Percentiles rank a stretch among this genome's conserved stretches.
Evolutionary conservation across 2,113 vertebrate genomes (phyloP).

Genomic region (Benitochromis conjunctus): DNA sequence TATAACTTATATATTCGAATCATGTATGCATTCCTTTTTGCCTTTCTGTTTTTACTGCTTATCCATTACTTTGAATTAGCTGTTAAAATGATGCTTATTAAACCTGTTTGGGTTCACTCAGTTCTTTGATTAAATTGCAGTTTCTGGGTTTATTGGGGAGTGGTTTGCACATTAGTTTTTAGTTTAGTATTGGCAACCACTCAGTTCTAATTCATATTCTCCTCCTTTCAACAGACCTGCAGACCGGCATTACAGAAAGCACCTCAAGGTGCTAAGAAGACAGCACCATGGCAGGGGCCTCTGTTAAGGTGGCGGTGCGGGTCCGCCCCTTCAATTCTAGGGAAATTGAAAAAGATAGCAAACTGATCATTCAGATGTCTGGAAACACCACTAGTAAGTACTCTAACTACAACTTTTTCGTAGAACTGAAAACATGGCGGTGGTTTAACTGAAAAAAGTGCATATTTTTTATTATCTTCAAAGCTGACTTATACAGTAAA

Average conservation of each 20-base stretch:
- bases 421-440: not conserved
- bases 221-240: not conserved
- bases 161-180: not conserved
- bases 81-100: not conserved
- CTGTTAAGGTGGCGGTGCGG: slow-evolving; percentile 96
- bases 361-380: slow-evolving; percentile 98
- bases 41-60: not conserved
- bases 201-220: not conserved
- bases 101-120: not conserved
- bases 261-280: slow-evolving; percentile 42
- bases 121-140: not conserved
- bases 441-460: not conserved
- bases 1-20: not conserved
- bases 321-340: slow-evolving; percentile 98
- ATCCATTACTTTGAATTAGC: not conserved
- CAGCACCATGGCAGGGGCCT: slow-evolving; percentile 87
- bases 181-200: not conserved
- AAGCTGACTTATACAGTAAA: not conserved
- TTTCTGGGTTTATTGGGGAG: not conserved
- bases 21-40: not conserved
- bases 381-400: slow-evolving; percentile 98
- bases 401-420: not conserved
- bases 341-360: slow-evolving; percentile 90
- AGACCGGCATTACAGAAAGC: slow-evolving; percentile 4
- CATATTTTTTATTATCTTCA: not conserved